Conservation (phyloP, 2,888 invertebrate species). For the Cosmia pyralina region DNA sequence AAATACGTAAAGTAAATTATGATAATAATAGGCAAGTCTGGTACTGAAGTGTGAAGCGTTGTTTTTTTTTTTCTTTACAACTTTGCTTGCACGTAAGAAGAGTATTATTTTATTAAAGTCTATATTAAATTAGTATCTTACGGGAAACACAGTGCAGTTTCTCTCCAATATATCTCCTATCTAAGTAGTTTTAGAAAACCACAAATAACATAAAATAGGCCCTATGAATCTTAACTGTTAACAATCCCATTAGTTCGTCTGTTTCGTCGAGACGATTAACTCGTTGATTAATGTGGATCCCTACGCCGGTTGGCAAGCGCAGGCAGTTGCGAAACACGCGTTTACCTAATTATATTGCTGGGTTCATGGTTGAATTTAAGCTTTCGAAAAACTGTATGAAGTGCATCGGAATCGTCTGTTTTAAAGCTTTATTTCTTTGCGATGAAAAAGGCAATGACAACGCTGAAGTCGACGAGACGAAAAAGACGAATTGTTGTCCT, state of each 20-base stretch:
- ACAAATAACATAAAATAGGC: slow-evolving; percentile 20
- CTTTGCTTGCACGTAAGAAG: background rate
- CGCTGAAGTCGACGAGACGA: background rate
- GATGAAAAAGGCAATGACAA: background rate
- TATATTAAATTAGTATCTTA: background rate
- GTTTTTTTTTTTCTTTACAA: background rate
- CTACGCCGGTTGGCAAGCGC: slow-evolving; percentile 57
- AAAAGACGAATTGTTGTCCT: background rate
- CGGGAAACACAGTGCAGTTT: background rate
- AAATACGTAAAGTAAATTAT: background rate
- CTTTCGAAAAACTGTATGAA: slow-evolving; percentile 15
- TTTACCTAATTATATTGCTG: slow-evolving; percentile 57
- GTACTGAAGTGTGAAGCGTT: too few relatives aligned
- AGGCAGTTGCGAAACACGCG: slow-evolving; percentile 51
- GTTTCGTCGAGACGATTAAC: slow-evolving; percentile 56
- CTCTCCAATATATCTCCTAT: background rate
- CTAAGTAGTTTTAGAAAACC: slow-evolving; percentile 13
- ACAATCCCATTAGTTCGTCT: slow-evolving; percentile 55
- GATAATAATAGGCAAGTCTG: background rate
- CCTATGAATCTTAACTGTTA: slow-evolving; percentile 56
- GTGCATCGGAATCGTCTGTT: background rate
- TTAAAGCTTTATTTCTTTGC: background rate
- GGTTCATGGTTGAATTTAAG: slow-evolving; percentile 51
- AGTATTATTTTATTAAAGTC: background rate
- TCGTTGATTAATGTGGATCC: slow-evolving; percentile 57